Evolutionary conservation across 1,140 invertebrate genomes (phyloP).

Genomic region (Apis cerana): DNA sequence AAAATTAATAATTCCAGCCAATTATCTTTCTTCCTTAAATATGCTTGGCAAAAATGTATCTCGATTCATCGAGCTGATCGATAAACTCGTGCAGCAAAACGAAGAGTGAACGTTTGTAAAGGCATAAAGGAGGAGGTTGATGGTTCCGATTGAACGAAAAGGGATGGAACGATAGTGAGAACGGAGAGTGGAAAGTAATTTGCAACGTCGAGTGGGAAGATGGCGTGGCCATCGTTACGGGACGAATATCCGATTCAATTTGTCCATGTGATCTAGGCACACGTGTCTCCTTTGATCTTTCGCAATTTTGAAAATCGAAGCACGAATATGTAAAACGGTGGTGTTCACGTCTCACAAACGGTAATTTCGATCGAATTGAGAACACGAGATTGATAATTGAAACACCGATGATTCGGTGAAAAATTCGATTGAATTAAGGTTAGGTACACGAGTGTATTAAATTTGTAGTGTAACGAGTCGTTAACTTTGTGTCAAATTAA

Average conservation of each 20-base stretch:
- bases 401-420: not conserved
- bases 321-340: not conserved
- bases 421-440: not conserved
- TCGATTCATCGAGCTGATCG: too few species aligned
- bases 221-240: conserved; percentile 4
- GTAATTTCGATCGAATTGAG: conserved; percentile 1
- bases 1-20: too few species aligned
- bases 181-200: not conserved
- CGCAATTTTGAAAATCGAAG: not conserved
- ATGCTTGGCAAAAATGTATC: too few species aligned
- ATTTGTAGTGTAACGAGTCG: not conserved
- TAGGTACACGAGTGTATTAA: not conserved
- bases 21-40: too few species aligned
- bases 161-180: not conserved
- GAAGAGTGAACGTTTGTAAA: too few species aligned
- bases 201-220: conserved; percentile 8
- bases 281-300: not conserved
- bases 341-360: not conserved
- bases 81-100: too few species aligned
- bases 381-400: conserved; percentile 4
- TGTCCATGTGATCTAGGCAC: conserved; percentile 13
- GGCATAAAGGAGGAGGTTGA: too few species aligned
- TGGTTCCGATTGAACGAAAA: too few species aligned
- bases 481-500: not conserved
- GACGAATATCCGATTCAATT: conserved; percentile 53